These are phyloP conservation scores for Spisula solida DNA, from an alignment of 2,888 invertebrate species.

Conservation along the genomic window DNA sequence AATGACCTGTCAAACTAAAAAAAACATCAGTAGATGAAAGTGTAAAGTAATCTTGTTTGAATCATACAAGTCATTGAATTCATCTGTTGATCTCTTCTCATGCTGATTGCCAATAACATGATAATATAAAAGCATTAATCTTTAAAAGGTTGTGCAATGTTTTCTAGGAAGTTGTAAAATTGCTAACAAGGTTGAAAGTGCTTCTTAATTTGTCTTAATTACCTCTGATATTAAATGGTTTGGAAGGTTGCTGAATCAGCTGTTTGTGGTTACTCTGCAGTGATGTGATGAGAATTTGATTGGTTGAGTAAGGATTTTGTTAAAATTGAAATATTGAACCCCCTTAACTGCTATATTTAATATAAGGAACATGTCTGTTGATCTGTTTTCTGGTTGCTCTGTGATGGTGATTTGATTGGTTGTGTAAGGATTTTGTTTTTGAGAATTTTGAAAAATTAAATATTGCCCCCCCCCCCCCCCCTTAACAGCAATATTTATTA, in stretches of 20 bases:
- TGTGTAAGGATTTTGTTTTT: too few species aligned
- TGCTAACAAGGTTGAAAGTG: neutral
- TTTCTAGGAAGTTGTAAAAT: neutral
- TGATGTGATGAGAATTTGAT: too few species aligned
- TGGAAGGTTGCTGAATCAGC: neutral
- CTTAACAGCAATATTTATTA: too few species aligned
- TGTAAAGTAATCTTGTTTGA: neutral
- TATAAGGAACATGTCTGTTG: too few species aligned
- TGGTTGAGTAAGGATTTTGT: too few species aligned
- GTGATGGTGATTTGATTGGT: too few species aligned
- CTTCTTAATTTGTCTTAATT: conserved; percentile 17
- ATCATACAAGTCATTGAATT: too few species aligned
- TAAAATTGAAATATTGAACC: too few species aligned
- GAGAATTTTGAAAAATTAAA: neutral
- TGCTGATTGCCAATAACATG: neutral
- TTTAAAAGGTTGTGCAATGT: neutral
- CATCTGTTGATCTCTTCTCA: neutral
- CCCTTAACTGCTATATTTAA: too few species aligned
- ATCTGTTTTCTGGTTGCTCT: too few species aligned
- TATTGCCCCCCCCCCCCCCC: too few species aligned
- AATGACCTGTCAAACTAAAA: too few species aligned
- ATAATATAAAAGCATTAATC: neutral
- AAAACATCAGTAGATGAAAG: neutral
- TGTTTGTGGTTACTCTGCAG: neutral
- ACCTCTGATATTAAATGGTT: neutral